A percentile compares a stretch with the other conserved stretches of the same genome.
Conservation (phyloP, 2,113 vertebrate species). For the Hydrochoerus hydrochaeris region DNA sequence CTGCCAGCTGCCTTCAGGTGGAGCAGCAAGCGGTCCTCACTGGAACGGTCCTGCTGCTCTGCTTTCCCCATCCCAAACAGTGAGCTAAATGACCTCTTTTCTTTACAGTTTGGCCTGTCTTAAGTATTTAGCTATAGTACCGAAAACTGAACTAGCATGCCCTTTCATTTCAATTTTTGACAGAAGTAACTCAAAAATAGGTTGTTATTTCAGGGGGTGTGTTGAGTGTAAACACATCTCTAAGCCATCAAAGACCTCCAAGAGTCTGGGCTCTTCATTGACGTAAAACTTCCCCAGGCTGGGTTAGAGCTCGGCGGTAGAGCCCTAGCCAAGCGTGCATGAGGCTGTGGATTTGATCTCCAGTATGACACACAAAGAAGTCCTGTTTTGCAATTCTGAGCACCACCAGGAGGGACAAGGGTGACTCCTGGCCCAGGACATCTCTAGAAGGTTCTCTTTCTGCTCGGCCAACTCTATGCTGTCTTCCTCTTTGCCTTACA, state of each 20-base stretch:
- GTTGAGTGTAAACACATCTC: background rate
- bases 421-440: accelerated
- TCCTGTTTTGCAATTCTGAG: background rate
- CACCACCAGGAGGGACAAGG: no score
- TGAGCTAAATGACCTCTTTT: background rate
- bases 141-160: background rate
- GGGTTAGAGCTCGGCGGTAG: background rate
- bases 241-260: no score
- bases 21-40: background rate
- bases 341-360: background rate
- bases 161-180: background rate
- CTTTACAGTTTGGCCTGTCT: background rate
- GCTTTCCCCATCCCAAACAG: background rate
- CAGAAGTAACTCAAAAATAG: background rate
- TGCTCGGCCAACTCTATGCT: no score
- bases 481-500: background rate
- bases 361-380: background rate
- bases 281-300: background rate
- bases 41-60: background rate
- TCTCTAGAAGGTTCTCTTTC: background rate
- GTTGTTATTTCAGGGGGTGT: background rate
- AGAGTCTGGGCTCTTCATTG: accelerated
- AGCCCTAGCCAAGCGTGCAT: no score
- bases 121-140: background rate
- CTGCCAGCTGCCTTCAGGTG: background rate